A percentile compares a stretch with the other conserved stretches of the same genome.
phyloP scores from a whole-genome alignment of 2,797 vertebrate species.

The Sus cebifrons region DNA sequence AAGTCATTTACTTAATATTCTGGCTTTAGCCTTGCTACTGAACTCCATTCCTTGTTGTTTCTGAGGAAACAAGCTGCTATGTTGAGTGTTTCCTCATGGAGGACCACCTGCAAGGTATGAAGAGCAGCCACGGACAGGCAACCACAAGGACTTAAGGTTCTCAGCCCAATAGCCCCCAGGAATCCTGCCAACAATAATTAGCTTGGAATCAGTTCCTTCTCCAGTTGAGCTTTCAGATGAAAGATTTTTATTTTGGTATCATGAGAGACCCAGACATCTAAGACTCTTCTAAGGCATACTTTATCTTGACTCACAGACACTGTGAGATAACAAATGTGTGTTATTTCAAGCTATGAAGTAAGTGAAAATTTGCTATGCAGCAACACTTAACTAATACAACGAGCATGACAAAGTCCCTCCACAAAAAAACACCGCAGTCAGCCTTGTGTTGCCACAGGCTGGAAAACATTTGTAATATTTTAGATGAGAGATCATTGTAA shows the following conservation, averaged over 20 bases:
- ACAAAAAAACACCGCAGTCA: not conserved
- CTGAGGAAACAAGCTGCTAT: not conserved
- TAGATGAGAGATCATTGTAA: not conserved
- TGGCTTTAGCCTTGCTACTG: not conserved
- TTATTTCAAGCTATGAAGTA: not conserved
- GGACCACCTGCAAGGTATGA: not conserved
- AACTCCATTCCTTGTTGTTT: not conserved
- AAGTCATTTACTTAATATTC: not conserved
- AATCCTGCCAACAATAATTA: not conserved
- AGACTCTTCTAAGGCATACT: not conserved
- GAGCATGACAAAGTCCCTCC: not conserved
- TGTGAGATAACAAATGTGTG: not conserved
- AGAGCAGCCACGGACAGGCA: not conserved
- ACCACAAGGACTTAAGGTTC: not conserved
- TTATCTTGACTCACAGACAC: not conserved
- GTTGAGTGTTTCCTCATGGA: not conserved
- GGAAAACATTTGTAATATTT: not conserved
- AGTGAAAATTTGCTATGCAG: not conserved
- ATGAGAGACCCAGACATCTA: not conserved
- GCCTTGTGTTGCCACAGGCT: not conserved
- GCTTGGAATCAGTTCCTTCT: not conserved
- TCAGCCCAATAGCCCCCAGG: not conserved
- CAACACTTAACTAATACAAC: not conserved
- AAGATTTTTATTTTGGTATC: not conserved
- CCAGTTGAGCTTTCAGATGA: not conserved